Base-by-base conservation (phyloP, 2,797 vertebrate genomes). In the Thunnus albacares region DNA sequence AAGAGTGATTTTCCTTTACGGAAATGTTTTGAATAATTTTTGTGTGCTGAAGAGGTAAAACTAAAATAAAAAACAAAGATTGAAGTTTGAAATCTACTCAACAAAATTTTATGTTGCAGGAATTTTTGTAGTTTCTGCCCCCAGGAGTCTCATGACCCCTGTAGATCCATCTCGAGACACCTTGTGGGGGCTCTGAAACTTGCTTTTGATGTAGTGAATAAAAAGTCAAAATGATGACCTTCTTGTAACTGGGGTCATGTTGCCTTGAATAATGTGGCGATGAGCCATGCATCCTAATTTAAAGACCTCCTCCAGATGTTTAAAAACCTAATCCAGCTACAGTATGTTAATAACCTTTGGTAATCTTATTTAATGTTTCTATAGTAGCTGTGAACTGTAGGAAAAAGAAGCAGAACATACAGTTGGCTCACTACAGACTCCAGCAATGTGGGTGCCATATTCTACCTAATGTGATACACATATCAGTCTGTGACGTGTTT, bases 401-500 rank as follows among this genome's bases (percentile, higher is more conserved):
- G 35, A 66, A 62, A 6, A 68, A 81, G 22, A 67, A 61, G 43
- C 45, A 80, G 58, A 79, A 18, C 35, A 53, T 65, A 47, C 3
- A 7, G 12, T 4, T 1, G 17, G 57, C 30, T 33, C 30, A 33
- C 30, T 33, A 33, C 30, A 33, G 30, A 33, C 30, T 33, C 30
- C 30, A 33, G 30, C 30, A 33, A 6, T 33, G 45, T 38, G 57
- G 4, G 65, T 15, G 26, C 51, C 47, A 74, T 57, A 53, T 53
- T 80, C 30, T 17, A 26, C 57, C 18, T 24, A 60, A 26, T 77
- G 38, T 71, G 58, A 57, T 51, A 38, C 22, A 56, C 43, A 7
- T 66, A 69, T 64, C 57, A 64, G 58, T 33, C 56, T 73, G 26
- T 77, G 62, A 73, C 77, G 75, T 61, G 30, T 57, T 53, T 51